Percentiles rank a stretch among this genome's conserved stretches.
These are phyloP conservation scores for Botrylloides violaceus DNA, from an alignment of 23 tunicate species.

Conservation along the genomic window DNA sequence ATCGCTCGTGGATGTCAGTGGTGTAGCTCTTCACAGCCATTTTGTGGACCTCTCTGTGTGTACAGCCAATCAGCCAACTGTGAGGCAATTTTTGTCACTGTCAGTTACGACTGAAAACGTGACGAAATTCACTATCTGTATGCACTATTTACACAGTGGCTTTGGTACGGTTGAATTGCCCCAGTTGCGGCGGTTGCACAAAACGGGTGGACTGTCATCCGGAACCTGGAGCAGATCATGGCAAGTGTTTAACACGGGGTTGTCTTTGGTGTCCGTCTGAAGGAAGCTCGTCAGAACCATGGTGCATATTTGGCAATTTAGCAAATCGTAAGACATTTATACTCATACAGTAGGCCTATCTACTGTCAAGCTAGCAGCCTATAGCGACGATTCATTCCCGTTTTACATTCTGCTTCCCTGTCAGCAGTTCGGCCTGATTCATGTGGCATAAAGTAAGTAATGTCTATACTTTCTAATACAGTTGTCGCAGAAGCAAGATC, in stretches of 20 bases:
- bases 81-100: background rate
- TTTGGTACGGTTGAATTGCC: background rate
- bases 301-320: slow-evolving; percentile 5
- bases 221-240: background rate
- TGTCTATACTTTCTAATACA: slow-evolving; percentile 2
- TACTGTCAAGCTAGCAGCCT: no score
- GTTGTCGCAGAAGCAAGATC: slow-evolving; percentile 16
- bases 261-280: slow-evolving; percentile 13
- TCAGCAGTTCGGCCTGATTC: no score
- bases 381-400: no score
- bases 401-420: no score
- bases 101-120: no score
- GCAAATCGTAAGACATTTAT: slow-evolving; percentile 21
- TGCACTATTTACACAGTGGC: background rate
- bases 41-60: slow-evolving; percentile 18
- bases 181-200: background rate
- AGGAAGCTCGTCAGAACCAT: background rate
- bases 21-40: slow-evolving; percentile 5
- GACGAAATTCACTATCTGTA: background rate
- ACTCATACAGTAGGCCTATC: no score
- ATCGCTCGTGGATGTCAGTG: slow-evolving; percentile 18
- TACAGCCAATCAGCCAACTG: background rate
- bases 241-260: slow-evolving; percentile 17
- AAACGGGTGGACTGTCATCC: slow-evolving; percentile 12
- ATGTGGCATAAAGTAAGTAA: no score